These are phyloP conservation scores for Drosophila dunni DNA, from an alignment of 1,140 invertebrate genomes.

Conservation along the genomic window DNA sequence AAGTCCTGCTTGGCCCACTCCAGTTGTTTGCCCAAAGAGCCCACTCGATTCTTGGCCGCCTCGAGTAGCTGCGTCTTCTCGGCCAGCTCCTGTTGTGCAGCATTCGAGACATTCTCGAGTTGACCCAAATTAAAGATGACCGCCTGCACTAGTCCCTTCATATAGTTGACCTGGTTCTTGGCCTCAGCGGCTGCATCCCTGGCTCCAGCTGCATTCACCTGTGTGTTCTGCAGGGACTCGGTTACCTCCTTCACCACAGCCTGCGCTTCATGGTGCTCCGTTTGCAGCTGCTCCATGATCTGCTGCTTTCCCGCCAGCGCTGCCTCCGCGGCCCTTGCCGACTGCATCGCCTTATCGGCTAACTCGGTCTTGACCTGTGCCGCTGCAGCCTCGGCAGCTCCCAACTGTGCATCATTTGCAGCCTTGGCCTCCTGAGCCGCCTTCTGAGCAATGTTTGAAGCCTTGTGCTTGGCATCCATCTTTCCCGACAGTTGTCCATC, in stretches of 20 bases:
- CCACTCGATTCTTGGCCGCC: slow-evolving; percentile 87
- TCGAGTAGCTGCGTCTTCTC: slow-evolving; percentile 88
- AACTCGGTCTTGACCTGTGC: slow-evolving; percentile 88
- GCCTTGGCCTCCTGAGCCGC: slow-evolving; percentile 88
- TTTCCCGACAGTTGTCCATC: not conserved
- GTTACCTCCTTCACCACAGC: slow-evolving; percentile 87
- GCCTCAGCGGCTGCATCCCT: slow-evolving; percentile 86
- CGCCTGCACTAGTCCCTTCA: slow-evolving; percentile 77
- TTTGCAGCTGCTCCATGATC: slow-evolving; percentile 86
- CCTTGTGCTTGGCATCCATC: slow-evolving; percentile 28
- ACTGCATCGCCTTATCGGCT: slow-evolving; percentile 88
- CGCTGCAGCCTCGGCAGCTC: slow-evolving; percentile 87
- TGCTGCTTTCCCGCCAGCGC: slow-evolving; percentile 87
- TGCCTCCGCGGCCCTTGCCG: slow-evolving; percentile 88
- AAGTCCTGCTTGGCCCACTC: slow-evolving; percentile 86
- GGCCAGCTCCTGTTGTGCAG: slow-evolving; percentile 81
- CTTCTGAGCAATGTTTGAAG: slow-evolving; percentile 85
- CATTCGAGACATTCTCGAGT: slow-evolving; percentile 85
- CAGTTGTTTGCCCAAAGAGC: slow-evolving; percentile 86
- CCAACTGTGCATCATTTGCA: slow-evolving; percentile 88
- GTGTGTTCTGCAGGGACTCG: slow-evolving; percentile 86
- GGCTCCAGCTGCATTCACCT: slow-evolving; percentile 86
- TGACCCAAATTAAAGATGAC: slow-evolving; percentile 86
- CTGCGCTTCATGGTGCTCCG: slow-evolving; percentile 87
- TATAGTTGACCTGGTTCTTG: slow-evolving; percentile 84